Base-by-base conservation (phyloP, 2,113 vertebrate species). In the Oostethus manadensis region DNA sequence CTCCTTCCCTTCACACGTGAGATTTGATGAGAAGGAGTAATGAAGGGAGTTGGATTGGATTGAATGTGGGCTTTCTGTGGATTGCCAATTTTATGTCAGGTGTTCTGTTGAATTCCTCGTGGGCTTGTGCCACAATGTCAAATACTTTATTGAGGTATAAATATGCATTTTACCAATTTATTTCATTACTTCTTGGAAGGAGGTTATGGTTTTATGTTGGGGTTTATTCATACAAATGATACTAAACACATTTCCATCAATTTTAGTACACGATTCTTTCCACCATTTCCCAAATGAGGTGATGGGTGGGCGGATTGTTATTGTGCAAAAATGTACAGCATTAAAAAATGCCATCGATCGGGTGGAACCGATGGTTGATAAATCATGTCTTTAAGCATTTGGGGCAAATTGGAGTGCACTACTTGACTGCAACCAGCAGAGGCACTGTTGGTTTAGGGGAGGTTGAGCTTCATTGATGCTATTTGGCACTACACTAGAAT, bases 1-100 rank as follows among this genome's bases (percentile, higher is more conserved):
- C 50, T 59, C 15, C 61, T 49, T 33, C 20, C 18, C 69, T 64
- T 62, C 60, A 62, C 50, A 59, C 58, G 29, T 35, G 33, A 54
- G 35, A 26, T 26, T 64, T n/a, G 23, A 56, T 63, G 48, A 63
- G 49, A 48, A 64, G 55, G 48, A 53, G 51, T 33, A 47, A 50
- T 3, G 17, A 33, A 71, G 44, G 23, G 6, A 48, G 13, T 43
- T 43, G 1, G 11, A n/a, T 60, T 50, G 47, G 9, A 13, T 29
- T 51, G 15, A 51, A 26, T 51, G 13, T 23, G 48, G 23, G 15
- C 18, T 10, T 48, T 13, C 10, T 15, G 48, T 23, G 48, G 11
- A 14, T 26, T 51, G 22, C 4, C 20, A 2, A 22, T 51, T 51
- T 51, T 16, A 29, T 26, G 49, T 51, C 49, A 51, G 38, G 38